Percentiles rank a stretch among this genome's conserved stretches.
phyloP scores from a whole-genome alignment of 2,888 invertebrate genomes.

The Agrotis segetum region DNA sequence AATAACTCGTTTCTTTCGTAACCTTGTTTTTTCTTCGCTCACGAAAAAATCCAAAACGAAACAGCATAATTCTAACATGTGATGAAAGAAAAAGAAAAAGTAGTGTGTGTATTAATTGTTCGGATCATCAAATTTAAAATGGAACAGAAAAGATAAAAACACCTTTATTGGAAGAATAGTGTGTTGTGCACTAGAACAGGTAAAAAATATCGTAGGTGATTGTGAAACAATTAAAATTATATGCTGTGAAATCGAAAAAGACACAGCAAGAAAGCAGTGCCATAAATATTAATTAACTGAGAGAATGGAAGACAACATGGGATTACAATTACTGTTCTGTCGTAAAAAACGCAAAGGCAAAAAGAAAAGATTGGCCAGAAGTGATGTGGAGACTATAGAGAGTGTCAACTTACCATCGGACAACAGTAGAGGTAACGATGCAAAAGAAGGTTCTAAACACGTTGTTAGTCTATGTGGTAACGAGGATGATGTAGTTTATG shows the following conservation, averaged over 20 bases:
- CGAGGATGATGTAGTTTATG: not conserved
- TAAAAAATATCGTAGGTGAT: slow-evolving; percentile 1
- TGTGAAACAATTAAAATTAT: slow-evolving; percentile 3
- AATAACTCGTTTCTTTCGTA: too few species aligned
- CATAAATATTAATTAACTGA: not conserved
- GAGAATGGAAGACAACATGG: slow-evolving; percentile 48
- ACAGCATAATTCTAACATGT: not conserved
- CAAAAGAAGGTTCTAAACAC: slow-evolving; percentile 36
- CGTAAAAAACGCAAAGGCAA: slow-evolving; percentile 50
- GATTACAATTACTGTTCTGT: slow-evolving; percentile 34
- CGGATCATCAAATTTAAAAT: slow-evolving; percentile 59
- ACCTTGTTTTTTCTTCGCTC: too few species aligned
- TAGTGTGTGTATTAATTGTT: slow-evolving; percentile 26
- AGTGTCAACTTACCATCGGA: slow-evolving; percentile 46
- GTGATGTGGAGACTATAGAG: slow-evolving; percentile 44
- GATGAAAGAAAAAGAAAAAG: slow-evolving; percentile 5
- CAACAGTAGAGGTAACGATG: slow-evolving; percentile 40
- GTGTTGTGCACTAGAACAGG: slow-evolving; percentile 34
- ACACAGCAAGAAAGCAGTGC: too few species aligned
- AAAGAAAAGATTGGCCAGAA: slow-evolving; percentile 47
- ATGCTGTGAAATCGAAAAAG: not conserved
- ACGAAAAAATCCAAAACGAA: too few species aligned
- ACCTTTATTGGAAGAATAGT: slow-evolving; percentile 43
- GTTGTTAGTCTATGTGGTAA: not conserved
- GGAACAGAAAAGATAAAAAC: slow-evolving; percentile 42